Conservation (phyloP, 2,113 vertebrate genomes). For the Alligator sinensis region DNA sequence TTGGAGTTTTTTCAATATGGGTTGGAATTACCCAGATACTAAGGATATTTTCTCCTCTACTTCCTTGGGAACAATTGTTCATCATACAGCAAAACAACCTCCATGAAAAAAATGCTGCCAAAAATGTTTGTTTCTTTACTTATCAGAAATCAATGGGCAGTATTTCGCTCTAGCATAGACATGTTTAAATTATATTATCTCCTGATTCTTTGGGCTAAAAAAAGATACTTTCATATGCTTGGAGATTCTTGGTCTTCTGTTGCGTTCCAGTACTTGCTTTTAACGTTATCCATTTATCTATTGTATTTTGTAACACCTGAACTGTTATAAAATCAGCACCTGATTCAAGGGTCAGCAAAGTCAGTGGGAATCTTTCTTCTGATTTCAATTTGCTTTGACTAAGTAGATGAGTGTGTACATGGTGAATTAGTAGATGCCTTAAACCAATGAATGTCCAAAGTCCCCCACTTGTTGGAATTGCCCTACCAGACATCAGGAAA, state of each 20-base stretch:
- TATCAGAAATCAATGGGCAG: background rate
- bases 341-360: background rate
- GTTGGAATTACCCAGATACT: background rate
- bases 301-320: background rate
- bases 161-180: background rate
- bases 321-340: background rate
- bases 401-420: too few species aligned
- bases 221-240: background rate
- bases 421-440: too few species aligned
- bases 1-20: background rate
- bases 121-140: background rate
- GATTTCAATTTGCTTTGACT: background rate
- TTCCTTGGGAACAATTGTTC: background rate
- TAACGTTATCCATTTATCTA: background rate
- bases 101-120: background rate
- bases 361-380: background rate
- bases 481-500: too few species aligned
- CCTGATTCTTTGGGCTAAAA: background rate
- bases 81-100: background rate
- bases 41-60: background rate
- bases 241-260: background rate
- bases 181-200: background rate
- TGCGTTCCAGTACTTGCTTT: background rate
- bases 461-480: too few species aligned
- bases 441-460: too few species aligned